phyloP scores from a whole-genome alignment of 1,140 invertebrate genomes.

The Neodiprion virginianus region DNA sequence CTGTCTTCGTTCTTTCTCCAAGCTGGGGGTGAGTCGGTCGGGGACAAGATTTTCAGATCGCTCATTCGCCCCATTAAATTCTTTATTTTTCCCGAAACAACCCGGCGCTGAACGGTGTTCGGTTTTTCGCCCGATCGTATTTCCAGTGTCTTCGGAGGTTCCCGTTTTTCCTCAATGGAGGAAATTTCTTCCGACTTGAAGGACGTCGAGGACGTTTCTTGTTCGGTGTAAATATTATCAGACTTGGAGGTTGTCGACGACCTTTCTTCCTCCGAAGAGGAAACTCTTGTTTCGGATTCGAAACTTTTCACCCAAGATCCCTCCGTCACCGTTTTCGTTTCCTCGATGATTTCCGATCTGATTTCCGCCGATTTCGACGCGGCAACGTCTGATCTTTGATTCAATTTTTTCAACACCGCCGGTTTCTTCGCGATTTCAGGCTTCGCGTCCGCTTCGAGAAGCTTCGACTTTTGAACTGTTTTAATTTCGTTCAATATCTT shows the following conservation, averaged over 20 bases:
- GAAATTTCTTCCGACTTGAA: slow-evolving; percentile 7
- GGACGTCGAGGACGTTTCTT: neutral
- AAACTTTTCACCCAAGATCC: neutral
- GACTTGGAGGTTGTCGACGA: neutral
- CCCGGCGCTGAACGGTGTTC: slow-evolving; percentile 26
- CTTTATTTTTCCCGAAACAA: slow-evolving; percentile 55
- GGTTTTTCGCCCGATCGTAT: slow-evolving; percentile 36
- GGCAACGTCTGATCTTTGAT: neutral
- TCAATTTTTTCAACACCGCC: neutral
- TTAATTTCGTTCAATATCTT: neutral
- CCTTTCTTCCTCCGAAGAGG: neutral
- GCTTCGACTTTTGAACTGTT: neutral
- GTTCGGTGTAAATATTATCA: neutral
- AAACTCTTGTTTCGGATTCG: neutral
- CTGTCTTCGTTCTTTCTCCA: slow-evolving; percentile 48
- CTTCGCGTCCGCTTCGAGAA: neutral
- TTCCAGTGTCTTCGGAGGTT: slow-evolving; percentile 45
- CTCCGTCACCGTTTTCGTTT: neutral
- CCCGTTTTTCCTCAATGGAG: slow-evolving; percentile 29
- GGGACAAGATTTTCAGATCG: slow-evolving; percentile 55
- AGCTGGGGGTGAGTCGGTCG: slow-evolving; percentile 51
- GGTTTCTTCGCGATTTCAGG: neutral
- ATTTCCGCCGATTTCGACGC: neutral
- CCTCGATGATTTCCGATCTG: neutral
- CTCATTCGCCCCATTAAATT: slow-evolving; percentile 55